Percentiles rank a stretch among this genome's conserved stretches.
Evolutionary conservation across 1,140 invertebrate genomes (phyloP).

Genomic region (Mylabris phalerata): DNA sequence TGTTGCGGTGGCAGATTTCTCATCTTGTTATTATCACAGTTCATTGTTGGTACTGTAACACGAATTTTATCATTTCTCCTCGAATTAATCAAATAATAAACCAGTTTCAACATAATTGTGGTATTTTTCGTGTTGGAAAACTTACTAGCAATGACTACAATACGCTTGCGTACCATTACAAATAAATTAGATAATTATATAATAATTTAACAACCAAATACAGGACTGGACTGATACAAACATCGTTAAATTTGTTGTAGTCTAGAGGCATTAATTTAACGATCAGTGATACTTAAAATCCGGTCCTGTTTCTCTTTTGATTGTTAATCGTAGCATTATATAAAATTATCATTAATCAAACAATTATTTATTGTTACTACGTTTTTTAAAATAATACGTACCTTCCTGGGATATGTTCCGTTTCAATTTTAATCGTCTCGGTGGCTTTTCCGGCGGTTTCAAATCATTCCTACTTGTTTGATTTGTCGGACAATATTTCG

Average conservation of each 20-base stretch:
- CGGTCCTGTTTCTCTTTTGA: too few species aligned
- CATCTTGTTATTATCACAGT: too few species aligned
- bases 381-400: not conserved
- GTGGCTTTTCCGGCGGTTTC: constrained; percentile 20
- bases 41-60: too few species aligned
- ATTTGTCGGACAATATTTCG: constrained; percentile 15
- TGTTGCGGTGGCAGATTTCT: too few species aligned
- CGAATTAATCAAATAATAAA: too few species aligned
- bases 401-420: not conserved
- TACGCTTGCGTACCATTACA: constrained; percentile 8
- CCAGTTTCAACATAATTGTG: too few species aligned
- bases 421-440: constrained; percentile 18
- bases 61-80: too few species aligned
- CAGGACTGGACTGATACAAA: too few species aligned
- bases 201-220: constrained; percentile 7
- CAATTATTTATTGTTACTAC: not conserved
- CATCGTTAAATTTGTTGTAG: not conserved
- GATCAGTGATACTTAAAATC: too few species aligned
- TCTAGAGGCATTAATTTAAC: not conserved
- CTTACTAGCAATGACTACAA: not conserved
- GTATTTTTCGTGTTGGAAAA: too few species aligned
- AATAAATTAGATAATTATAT: constrained; percentile 10
- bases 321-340: too few species aligned
- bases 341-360: not conserved
- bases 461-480: not conserved